phyloP scores from a whole-genome alignment of 2,113 vertebrate genomes.

The Xenus cinereus region DNA sequence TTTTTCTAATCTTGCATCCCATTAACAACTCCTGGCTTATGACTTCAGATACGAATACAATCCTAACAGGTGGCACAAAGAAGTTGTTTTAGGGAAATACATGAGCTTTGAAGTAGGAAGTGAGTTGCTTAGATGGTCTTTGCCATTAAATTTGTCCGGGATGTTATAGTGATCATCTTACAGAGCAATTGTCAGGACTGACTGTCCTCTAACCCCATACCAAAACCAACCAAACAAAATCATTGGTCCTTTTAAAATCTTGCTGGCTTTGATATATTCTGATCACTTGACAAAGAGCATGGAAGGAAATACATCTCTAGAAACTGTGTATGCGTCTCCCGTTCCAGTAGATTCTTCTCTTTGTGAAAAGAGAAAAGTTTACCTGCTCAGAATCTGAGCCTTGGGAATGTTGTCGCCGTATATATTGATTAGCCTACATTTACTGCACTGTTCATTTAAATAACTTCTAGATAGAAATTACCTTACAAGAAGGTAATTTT shows the following conservation, averaged over 20 bases:
- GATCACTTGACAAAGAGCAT: not conserved
- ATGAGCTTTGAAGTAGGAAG: not conserved
- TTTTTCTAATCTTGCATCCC: not conserved
- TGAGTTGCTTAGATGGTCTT: not conserved
- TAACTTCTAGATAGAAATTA: not conserved
- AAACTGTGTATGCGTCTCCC: not conserved
- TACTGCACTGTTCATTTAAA: not conserved
- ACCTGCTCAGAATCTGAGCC: not conserved
- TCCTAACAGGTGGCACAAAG: not conserved
- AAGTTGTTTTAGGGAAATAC: not conserved
- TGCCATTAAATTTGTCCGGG: not conserved
- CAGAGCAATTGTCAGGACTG: not conserved
- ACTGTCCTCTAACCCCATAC: not conserved
- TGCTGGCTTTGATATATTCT: not conserved
- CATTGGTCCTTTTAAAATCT: not conserved
- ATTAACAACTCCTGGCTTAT: not conserved
- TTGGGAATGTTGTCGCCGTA: not conserved
- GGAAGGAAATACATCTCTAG: not conserved
- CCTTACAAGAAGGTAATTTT: not conserved
- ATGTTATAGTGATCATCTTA: not conserved
- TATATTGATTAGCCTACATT: not conserved
- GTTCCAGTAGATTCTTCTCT: not conserved
- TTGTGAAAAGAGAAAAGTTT: not conserved
- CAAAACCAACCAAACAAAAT: not conserved
- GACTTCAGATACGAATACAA: not conserved